Evolutionary conservation across 1,140 invertebrate species (phyloP).

Genomic region (Meloidogyne hapla): DNA sequence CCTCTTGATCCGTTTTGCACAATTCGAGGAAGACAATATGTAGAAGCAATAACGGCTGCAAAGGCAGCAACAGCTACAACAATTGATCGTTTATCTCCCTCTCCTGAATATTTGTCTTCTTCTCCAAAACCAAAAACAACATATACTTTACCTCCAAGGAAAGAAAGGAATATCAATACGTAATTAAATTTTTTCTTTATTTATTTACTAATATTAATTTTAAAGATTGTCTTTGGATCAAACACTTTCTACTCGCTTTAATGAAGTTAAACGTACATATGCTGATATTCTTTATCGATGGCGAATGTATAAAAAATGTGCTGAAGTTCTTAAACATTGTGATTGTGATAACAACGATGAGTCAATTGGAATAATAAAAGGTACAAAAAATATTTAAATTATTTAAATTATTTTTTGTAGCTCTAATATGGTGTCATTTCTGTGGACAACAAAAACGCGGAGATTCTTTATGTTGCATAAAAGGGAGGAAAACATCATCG

Average conservation of each 20-base stretch:
- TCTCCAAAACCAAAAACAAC: constrained; percentile 5
- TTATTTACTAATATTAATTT: neutral
- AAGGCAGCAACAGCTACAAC: neutral
- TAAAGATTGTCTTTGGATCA: constrained; percentile 23
- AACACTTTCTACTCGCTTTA: constrained; percentile 18
- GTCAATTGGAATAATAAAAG: constrained; percentile 16
- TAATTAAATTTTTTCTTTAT: neutral
- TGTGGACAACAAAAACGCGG: constrained; percentile 21
- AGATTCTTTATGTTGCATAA: neutral
- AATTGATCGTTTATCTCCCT: constrained; percentile 8
- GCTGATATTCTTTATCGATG: constrained; percentile 36
- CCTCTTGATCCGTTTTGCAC: neutral
- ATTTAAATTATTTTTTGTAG: constrained; percentile 9
- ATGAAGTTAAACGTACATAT: constrained; percentile 26
- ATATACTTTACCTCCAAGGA: neutral
- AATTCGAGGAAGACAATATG: neutral
- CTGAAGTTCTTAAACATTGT: constrained; percentile 40
- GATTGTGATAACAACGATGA: constrained; percentile 12
- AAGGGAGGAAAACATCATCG: constrained; percentile 26
- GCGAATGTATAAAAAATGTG: constrained; percentile 37
- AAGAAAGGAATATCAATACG: neutral
- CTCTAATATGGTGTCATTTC: constrained; percentile 20
- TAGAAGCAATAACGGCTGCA: neutral
- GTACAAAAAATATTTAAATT: constrained; percentile 12
- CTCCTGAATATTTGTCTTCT: neutral